Conservation (phyloP, 2,113 vertebrate species). For the Prinia subflava region DNA sequence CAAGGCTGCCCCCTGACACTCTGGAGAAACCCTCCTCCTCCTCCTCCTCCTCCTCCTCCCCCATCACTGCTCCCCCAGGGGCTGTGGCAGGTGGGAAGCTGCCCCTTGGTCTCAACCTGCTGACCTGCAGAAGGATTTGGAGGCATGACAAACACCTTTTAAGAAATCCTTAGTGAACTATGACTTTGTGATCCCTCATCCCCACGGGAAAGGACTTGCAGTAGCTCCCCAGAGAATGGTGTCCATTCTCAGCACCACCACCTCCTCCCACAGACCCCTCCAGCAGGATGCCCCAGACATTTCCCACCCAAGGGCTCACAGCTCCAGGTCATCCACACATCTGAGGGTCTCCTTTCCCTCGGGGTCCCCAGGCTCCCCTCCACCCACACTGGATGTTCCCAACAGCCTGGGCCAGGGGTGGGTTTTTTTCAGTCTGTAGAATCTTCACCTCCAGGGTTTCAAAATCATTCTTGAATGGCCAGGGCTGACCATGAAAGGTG, state of each 20-base stretch:
- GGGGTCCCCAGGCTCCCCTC: neutral
- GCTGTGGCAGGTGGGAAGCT: neutral
- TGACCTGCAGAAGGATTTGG: neutral
- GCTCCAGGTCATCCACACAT: neutral
- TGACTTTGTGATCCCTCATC: neutral
- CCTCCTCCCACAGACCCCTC: neutral
- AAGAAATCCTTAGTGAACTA: neutral
- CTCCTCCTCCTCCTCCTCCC: neutral
- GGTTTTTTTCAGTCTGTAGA: neutral
- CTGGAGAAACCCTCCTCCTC: neutral
- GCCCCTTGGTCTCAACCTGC: neutral
- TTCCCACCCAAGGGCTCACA: neutral
- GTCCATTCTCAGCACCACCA: neutral
- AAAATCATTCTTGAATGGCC: neutral
- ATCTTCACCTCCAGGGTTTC: neutral
- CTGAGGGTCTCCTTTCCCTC: neutral
- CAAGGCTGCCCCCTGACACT: neutral
- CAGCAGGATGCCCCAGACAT: neutral
- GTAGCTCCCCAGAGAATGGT: rapidly evolving
- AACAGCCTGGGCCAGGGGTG: neutral
- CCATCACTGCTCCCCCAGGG: neutral
- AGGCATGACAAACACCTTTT: neutral
- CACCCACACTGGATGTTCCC: neutral
- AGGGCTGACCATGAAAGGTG: neutral
- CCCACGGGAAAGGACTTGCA: neutral